Evolutionary conservation across 2,113 vertebrate genomes (phyloP).

Genomic region (Alosa alosa): DNA sequence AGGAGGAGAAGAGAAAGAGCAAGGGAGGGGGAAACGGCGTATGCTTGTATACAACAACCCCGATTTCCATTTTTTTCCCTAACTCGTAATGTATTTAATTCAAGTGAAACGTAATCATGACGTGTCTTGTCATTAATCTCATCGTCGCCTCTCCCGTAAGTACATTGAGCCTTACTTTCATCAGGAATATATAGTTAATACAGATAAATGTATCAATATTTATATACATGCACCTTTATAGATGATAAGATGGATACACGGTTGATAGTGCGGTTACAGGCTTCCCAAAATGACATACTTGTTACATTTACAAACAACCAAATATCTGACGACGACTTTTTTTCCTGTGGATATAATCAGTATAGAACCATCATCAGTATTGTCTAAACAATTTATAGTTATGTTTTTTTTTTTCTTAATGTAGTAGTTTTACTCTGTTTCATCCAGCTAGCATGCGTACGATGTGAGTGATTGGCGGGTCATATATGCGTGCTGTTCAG

Average conservation of each 20-base stretch:
- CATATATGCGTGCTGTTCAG: conserved; percentile 36
- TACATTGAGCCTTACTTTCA: conserved; percentile 79
- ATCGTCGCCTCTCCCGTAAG: conserved; percentile 82
- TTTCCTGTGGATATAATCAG: conserved; percentile 23
- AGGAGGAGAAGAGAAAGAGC: conserved; percentile 63
- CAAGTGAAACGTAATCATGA: conserved; percentile 84
- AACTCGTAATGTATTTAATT: conserved; percentile 86
- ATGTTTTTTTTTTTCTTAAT: background rate
- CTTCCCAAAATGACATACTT: conserved; percentile 53
- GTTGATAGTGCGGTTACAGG: conserved; percentile 38
- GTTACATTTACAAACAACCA: conserved; percentile 53
- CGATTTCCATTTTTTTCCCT: conserved; percentile 74
- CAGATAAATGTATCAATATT: conserved; percentile 43
- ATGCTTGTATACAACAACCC: conserved; percentile 78
- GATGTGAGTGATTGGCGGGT: conserved; percentile 50
- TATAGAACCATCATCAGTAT: conserved; percentile 14
- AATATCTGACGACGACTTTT: conserved; percentile 61
- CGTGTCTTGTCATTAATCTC: conserved; percentile 82
- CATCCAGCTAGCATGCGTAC: conserved; percentile 22
- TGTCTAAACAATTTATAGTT: background rate
- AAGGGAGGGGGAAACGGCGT: conserved; percentile 73
- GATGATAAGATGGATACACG: conserved; percentile 44
- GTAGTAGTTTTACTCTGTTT: conserved; percentile 38
- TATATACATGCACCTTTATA: conserved; percentile 62
- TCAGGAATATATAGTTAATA: conserved; percentile 64